phyloP scores from a whole-genome alignment of 2,113 vertebrate species.

The Lycocorax pyrrhopterus region DNA sequence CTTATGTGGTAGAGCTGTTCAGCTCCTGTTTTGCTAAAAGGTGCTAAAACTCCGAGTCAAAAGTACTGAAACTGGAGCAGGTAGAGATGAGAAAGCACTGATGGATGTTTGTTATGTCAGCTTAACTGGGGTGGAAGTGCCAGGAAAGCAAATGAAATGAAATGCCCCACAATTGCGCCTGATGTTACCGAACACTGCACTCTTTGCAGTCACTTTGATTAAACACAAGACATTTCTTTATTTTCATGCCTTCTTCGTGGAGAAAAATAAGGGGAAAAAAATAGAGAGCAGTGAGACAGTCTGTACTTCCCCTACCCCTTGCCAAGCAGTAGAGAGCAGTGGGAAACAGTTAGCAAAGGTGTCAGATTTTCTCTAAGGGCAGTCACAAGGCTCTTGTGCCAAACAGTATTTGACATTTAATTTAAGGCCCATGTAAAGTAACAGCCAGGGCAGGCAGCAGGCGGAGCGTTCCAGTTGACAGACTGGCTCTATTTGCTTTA shows the following conservation, averaged over 20 bases:
- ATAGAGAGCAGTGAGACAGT: background rate
- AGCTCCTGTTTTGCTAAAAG: background rate
- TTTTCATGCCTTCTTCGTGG: background rate
- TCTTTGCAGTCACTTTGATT: background rate
- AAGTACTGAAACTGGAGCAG: background rate
- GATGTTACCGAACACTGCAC: background rate
- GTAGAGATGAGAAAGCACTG: background rate
- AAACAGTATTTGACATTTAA: slow-evolving; percentile 60
- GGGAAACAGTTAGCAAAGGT: slow-evolving; percentile 30
- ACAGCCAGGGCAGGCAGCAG: slow-evolving; percentile 29
- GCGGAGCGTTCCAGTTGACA: slow-evolving; percentile 20
- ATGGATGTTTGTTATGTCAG: background rate
- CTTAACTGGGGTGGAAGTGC: background rate
- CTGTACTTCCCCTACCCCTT: background rate
- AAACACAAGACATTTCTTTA: background rate
- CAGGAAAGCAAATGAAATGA: background rate
- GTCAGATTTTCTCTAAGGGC: slow-evolving; percentile 65
- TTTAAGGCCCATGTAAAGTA: slow-evolving; percentile 49
- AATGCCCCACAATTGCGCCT: background rate
- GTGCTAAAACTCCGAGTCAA: background rate
- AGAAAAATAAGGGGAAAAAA: background rate
- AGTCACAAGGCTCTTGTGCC: slow-evolving; percentile 36
- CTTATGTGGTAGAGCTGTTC: background rate
- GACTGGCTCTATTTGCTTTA: slow-evolving; percentile 41
- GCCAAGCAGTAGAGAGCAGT: slow-evolving; percentile 31